Percentiles rank a stretch among this genome's conserved stretches.
phyloP scores from a whole-genome alignment of 2,113 vertebrate genomes.

The Ornithorhynchus anatinus region DNA sequence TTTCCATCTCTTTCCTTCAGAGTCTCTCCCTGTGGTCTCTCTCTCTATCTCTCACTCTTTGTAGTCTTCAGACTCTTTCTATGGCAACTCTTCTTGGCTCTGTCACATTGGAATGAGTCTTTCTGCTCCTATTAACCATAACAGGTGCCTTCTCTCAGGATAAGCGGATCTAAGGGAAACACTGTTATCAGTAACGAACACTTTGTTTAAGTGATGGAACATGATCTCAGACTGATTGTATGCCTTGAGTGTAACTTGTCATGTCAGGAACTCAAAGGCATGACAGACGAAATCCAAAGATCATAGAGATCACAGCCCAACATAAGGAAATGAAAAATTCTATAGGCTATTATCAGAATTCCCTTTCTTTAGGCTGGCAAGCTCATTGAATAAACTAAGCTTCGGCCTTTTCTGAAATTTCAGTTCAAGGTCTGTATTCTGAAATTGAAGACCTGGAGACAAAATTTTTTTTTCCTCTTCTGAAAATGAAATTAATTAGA shows the following conservation, averaged over 20 bases:
- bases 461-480: neutral
- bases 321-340: constrained; percentile 16
- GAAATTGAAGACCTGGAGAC: neutral
- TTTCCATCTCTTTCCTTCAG: too few species aligned
- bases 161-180: neutral
- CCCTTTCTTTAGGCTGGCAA: too few species aligned
- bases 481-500: constrained; percentile 20
- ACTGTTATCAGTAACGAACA: neutral
- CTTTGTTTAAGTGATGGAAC: neutral
- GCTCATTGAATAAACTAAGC: too few species aligned
- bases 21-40: neutral
- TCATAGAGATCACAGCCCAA: neutral
- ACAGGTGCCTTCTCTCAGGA: neutral
- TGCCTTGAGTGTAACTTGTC: neutral
- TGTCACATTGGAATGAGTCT: too few species aligned
- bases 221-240: neutral
- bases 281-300: neutral
- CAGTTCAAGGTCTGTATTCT: constrained; percentile 13
- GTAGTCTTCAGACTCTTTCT: too few species aligned
- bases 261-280: neutral
- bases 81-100: too few species aligned
- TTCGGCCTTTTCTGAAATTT: constrained; percentile 1
- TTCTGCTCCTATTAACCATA: too few species aligned
- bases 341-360: neutral
- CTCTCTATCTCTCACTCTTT: neutral